Evolutionary conservation across 2,888 invertebrate species (phyloP).

Genomic region (Cybosia mesomella): DNA sequence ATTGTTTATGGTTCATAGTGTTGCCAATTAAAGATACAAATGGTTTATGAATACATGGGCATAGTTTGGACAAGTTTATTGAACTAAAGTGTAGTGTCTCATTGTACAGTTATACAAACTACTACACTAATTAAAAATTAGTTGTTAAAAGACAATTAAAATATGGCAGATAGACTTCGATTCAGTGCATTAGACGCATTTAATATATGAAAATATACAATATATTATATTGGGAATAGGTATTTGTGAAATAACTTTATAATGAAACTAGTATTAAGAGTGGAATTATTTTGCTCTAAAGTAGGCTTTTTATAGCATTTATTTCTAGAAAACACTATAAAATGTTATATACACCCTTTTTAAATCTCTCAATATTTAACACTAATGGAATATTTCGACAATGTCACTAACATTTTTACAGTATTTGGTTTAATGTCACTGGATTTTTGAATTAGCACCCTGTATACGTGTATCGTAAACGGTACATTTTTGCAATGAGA

Average conservation of each 20-base stretch:
- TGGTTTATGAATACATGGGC: slow-evolving; percentile 31
- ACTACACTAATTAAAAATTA: slow-evolving; percentile 15
- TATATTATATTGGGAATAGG: slow-evolving; percentile 26
- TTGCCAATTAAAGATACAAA: slow-evolving; percentile 30
- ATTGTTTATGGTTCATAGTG: slow-evolving; percentile 12
- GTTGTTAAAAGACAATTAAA: slow-evolving; percentile 18
- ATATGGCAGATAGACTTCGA: slow-evolving; percentile 30
- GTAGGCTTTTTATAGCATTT: slow-evolving; percentile 15
- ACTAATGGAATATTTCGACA: neutral
- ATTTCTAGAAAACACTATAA: neutral
- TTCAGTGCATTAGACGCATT: slow-evolving; percentile 38
- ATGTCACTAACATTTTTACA: too few relatives aligned
- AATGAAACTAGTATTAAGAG: slow-evolving; percentile 27
- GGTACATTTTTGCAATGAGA: slow-evolving; percentile 42
- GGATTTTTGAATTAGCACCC: neutral
- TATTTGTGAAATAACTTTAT: slow-evolving; percentile 24
- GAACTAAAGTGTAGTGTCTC: slow-evolving; percentile 46
- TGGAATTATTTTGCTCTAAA: slow-evolving; percentile 27
- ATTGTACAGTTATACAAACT: slow-evolving; percentile 40
- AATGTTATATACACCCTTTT: neutral
- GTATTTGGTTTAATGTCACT: slow-evolving; percentile 9
- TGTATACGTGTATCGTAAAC: neutral
- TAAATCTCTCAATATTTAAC: neutral
- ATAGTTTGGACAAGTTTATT: slow-evolving; percentile 31
- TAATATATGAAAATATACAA: slow-evolving; percentile 29